Evolutionary conservation across 2,888 invertebrate genomes (phyloP).

Genomic region (Agelastica alni): DNA sequence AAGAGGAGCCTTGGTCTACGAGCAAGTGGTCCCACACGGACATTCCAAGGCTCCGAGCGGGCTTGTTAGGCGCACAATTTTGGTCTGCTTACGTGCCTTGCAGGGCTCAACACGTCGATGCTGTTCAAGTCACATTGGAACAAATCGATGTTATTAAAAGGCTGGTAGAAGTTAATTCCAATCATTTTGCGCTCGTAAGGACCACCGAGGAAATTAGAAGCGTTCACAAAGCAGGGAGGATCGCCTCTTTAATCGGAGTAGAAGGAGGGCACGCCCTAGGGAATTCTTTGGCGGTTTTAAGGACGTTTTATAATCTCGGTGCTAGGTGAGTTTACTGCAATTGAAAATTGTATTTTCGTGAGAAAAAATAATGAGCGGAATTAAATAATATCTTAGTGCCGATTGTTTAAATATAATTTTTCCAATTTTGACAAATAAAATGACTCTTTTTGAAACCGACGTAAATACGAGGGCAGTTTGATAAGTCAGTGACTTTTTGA

Average conservation of each 20-base stretch:
- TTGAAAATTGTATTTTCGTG: too few relatives aligned
- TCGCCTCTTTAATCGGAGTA: slow-evolving; percentile 88
- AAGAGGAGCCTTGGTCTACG: slow-evolving; percentile 80
- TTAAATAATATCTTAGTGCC: too few relatives aligned
- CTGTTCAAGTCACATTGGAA: slow-evolving; percentile 79
- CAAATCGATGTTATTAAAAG: slow-evolving; percentile 84
- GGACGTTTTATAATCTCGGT: slow-evolving; percentile 88
- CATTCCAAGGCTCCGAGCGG: slow-evolving; percentile 66
- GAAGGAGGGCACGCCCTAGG: slow-evolving; percentile 93
- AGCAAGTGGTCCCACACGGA: slow-evolving; percentile 94
- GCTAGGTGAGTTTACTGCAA: slow-evolving; percentile 60
- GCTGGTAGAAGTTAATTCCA: slow-evolving; percentile 72
- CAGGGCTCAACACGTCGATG: slow-evolving; percentile 80
- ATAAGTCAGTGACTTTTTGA: too few relatives aligned
- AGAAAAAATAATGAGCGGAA: too few relatives aligned
- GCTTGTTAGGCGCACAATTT: slow-evolving; percentile 82
- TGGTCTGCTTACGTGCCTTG: slow-evolving; percentile 90
- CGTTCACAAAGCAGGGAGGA: slow-evolving; percentile 75
- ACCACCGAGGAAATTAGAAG: slow-evolving; percentile 72
- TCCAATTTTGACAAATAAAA: too few relatives aligned
- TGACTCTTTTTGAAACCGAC: too few relatives aligned
- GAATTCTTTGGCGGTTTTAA: slow-evolving; percentile 83
- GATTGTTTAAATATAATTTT: too few relatives aligned
- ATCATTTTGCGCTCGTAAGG: slow-evolving; percentile 73
- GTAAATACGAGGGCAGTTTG: too few relatives aligned